Conservation (phyloP, 2,888 invertebrate genomes). For the Frankliniella fusca region DNA sequence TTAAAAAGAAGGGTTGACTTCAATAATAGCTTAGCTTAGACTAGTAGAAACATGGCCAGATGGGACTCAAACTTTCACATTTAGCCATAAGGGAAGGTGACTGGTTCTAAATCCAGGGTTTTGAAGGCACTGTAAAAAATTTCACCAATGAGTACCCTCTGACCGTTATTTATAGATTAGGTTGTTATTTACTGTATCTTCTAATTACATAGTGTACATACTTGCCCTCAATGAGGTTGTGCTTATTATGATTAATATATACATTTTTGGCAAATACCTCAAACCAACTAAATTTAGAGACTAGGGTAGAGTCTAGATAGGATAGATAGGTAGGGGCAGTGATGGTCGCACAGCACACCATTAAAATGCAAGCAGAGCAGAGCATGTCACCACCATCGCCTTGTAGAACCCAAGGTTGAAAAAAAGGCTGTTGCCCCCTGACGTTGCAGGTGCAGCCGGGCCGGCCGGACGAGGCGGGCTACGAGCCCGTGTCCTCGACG, state of each 20-base stretch:
- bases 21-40: no score
- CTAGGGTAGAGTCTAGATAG: neutral
- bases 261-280: neutral
- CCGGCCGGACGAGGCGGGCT: constrained; percentile 80
- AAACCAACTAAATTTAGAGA: neutral
- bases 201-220: no score
- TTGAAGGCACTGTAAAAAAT: no score
- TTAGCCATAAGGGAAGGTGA: no score
- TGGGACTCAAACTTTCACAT: no score
- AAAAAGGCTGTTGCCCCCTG: constrained; percentile 21
- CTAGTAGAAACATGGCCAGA: no score
- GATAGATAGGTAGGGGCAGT: neutral
- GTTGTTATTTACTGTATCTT: no score
- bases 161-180: no score
- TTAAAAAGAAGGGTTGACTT: no score
- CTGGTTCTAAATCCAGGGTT: no score
- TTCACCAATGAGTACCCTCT: no score
- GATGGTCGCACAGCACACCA: neutral
- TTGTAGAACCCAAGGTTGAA: constrained; percentile 22
- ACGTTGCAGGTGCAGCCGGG: constrained; percentile 46
- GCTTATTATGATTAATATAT: neutral
- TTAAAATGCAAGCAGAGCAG: neutral
- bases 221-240: no score
- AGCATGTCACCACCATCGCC: constrained; percentile 12
- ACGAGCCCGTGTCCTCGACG: constrained; percentile 91